These are phyloP conservation scores for Sthenelais limicola DNA, from an alignment of 2,888 invertebrate genomes.

Conservation along the genomic window DNA sequence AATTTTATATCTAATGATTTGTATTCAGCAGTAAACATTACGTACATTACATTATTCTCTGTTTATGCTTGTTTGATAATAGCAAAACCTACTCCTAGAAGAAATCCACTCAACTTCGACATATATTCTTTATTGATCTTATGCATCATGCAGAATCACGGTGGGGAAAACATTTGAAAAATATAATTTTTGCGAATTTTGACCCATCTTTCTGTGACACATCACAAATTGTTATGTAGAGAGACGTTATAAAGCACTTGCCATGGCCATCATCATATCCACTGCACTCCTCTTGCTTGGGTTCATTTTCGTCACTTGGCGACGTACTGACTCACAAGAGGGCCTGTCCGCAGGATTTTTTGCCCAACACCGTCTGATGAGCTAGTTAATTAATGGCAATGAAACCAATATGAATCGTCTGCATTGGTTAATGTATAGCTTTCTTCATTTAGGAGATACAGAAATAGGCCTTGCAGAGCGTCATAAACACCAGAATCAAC, in stretches of 20 bases:
- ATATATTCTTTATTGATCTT: not conserved
- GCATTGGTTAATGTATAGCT: too few relatives aligned
- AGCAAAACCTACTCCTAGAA: not conserved
- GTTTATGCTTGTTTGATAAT: too few relatives aligned
- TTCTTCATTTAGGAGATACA: too few relatives aligned
- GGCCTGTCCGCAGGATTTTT: constrained; percentile 54
- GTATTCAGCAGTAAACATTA: too few relatives aligned
- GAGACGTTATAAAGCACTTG: constrained; percentile 45
- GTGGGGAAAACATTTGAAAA: too few relatives aligned
- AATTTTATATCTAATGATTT: too few relatives aligned
- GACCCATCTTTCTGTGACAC: too few relatives aligned
- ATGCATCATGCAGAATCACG: too few relatives aligned
- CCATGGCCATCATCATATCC: constrained; percentile 67
- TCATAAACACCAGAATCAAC: too few relatives aligned
- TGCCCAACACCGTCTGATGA: constrained; percentile 58
- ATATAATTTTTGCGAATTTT: too few relatives aligned
- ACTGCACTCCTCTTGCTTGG: constrained; percentile 64
- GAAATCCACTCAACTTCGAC: not conserved
- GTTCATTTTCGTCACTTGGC: constrained; percentile 59
- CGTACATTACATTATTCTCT: too few relatives aligned
- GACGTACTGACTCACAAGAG: constrained; percentile 57
- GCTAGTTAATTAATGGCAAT: constrained; percentile 51
- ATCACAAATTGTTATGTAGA: not conserved
- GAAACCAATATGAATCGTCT: not conserved
- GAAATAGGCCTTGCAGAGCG: too few relatives aligned